Evolutionary conservation across 2,888 invertebrate genomes (phyloP).

Genomic region (Automeris io): DNA sequence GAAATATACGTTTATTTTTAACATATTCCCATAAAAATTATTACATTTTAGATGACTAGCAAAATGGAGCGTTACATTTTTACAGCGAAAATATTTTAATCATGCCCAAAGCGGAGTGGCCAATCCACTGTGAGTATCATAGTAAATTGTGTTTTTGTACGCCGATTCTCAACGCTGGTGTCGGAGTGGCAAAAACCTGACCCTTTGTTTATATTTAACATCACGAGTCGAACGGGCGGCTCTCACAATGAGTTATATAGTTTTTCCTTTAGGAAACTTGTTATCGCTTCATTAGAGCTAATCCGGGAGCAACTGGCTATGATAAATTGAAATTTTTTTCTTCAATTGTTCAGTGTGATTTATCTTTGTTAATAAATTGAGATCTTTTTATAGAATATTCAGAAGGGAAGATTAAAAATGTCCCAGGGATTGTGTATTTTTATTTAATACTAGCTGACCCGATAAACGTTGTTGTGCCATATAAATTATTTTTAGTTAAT

Average conservation of each 20-base stretch:
- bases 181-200: slow-evolving; percentile 17
- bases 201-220: slow-evolving; percentile 24
- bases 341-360: not conserved
- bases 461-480: too few relatives aligned
- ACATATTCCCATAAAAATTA: not conserved
- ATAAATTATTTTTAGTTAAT: too few relatives aligned
- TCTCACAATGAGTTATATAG: slow-evolving; percentile 12
- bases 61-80: slow-evolving; percentile 2
- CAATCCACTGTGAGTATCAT: slow-evolving; percentile 7
- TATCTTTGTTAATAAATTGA: not conserved
- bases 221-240: slow-evolving; percentile 14
- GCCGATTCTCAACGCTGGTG: slow-evolving; percentile 2
- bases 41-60: not conserved
- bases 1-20: too few relatives aligned
- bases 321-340: slow-evolving; percentile 4
- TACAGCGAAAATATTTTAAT: slow-evolving; percentile 10
- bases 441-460: too few relatives aligned
- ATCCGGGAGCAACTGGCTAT: not conserved
- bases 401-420: too few relatives aligned
- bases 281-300: slow-evolving; percentile 10
- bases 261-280: slow-evolving; percentile 8
- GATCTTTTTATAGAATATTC: too few relatives aligned
- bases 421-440: too few relatives aligned
- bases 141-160: slow-evolving; percentile 11
- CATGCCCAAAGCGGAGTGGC: slow-evolving; percentile 8